phyloP scores from a whole-genome alignment of 2,797 vertebrate genomes.

The Setipinna tenuifilis region DNA sequence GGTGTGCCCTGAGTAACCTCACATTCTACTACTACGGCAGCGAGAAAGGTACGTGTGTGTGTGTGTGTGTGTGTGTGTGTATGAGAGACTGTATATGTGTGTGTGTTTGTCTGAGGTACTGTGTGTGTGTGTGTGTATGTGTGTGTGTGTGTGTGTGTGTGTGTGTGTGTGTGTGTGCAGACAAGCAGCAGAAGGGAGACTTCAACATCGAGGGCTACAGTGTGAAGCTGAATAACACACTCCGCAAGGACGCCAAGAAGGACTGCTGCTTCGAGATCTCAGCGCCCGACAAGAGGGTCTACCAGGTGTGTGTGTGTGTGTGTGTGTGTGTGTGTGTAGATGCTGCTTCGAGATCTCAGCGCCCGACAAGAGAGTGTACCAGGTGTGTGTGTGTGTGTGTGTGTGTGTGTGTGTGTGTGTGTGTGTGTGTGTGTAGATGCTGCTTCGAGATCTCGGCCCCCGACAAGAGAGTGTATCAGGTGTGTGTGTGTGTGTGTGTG shows the following conservation, averaged over 20 bases:
- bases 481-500: too few relatives aligned
- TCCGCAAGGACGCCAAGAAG: constrained; percentile 94
- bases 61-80: not conserved
- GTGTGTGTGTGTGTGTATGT: constrained; percentile 7
- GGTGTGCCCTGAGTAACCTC: constrained; percentile 89
- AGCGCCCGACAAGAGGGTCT: constrained; percentile 92
- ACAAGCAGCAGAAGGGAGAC: constrained; percentile 98
- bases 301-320: constrained; percentile 83
- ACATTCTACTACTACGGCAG: constrained; percentile 95
- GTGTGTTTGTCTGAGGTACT: not conserved
- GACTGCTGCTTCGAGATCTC: constrained; percentile 97
- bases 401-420: too few relatives aligned
- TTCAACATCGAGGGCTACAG: constrained; percentile 91
- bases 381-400: too few relatives aligned
- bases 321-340: constrained; percentile 20
- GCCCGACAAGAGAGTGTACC: too few relatives aligned
- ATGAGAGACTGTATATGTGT: constrained; percentile 30
- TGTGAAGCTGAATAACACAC: constrained; percentile 87
- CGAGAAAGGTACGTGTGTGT: constrained; percentile 85
- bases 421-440: too few relatives aligned
- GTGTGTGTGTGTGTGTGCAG: constrained; percentile 66
- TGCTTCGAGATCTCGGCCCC: too few relatives aligned
- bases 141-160: constrained; percentile 18
- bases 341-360: not conserved
- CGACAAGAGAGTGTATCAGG: too few relatives aligned